phyloP scores from a whole-genome alignment of 2,113 vertebrate genomes.

The Benitochromis conjunctus region DNA sequence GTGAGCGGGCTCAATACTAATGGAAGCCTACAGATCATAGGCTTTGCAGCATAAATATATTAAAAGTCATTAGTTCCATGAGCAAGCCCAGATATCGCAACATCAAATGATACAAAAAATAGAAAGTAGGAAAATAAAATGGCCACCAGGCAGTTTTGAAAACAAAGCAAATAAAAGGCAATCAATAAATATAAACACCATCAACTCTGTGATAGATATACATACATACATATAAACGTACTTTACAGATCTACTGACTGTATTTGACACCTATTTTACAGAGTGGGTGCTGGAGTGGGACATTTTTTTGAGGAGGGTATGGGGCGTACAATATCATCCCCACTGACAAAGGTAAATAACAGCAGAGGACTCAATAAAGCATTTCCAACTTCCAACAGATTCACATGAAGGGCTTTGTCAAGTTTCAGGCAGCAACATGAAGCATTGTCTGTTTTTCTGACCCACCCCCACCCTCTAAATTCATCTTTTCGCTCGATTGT shows the following conservation, averaged over 20 bases:
- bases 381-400: conserved; percentile 67
- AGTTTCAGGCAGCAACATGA: conserved; percentile 68
- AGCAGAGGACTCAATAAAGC: conserved; percentile 65
- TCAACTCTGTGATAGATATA: conserved; percentile 74
- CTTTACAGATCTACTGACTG: conserved; percentile 70
- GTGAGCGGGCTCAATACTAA: conserved; percentile 41
- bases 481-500: conserved; percentile 50
- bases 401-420: conserved; percentile 69
- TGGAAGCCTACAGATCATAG: conserved; percentile 40
- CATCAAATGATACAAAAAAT: conserved; percentile 51
- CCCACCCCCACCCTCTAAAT: conserved; percentile 1
- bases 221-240: conserved; percentile 78
- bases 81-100: conserved; percentile 42
- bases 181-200: conserved; percentile 75
- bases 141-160: conserved; percentile 60
- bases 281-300: conserved; percentile 46
- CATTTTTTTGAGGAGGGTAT: conserved; percentile 21
- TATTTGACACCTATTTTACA: conserved; percentile 65
- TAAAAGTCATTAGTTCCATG: conserved; percentile 45
- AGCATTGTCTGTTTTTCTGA: conserved; percentile 47
- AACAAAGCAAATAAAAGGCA: conserved; percentile 64
- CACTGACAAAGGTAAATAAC: conserved; percentile 53
- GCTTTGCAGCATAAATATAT: conserved; percentile 66
- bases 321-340: conserved; percentile 39
- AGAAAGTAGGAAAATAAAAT: conserved; percentile 62